A percentile compares a stretch with the other conserved stretches of the same genome.
Evolutionary conservation across 1,140 invertebrate genomes (phyloP).

Genomic region (Sinella curviseta): DNA sequence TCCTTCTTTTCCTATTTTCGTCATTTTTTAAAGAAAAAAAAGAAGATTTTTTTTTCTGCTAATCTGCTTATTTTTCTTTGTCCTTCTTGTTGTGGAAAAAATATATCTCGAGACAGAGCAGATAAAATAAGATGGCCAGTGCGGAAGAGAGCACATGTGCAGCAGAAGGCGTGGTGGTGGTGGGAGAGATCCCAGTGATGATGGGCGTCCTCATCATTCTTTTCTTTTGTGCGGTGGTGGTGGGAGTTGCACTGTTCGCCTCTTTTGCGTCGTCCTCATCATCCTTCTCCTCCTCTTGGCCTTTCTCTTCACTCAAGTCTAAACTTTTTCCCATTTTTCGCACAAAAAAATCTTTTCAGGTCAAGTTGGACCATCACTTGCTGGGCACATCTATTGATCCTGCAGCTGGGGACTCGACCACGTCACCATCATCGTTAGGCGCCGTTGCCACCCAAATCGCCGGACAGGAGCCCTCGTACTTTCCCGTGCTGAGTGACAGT

Average conservation of each 20-base stretch:
- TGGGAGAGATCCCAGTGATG: background rate
- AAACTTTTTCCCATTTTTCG: background rate
- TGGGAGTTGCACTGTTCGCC: background rate
- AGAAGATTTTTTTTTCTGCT: background rate
- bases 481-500: constrained; percentile 30
- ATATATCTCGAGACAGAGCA: background rate
- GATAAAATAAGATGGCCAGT: background rate
- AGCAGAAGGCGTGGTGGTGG: background rate
- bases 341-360: constrained; percentile 23
- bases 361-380: constrained; percentile 38
- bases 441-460: too few species aligned
- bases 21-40: too few species aligned
- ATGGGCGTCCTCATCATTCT: background rate
- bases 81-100: background rate
- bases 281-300: too few species aligned
- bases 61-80: background rate
- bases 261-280: too few species aligned
- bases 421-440: too few species aligned
- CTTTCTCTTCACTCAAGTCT: too few species aligned
- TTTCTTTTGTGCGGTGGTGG: background rate
- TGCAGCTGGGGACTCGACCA: background rate
- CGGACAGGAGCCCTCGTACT: constrained; percentile 23
- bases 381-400: constrained; percentile 14
- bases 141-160: background rate
- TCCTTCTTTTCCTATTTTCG: too few species aligned